Conservation (phyloP, 1,140 invertebrate species). For the Eurosta solidaginis region DNA sequence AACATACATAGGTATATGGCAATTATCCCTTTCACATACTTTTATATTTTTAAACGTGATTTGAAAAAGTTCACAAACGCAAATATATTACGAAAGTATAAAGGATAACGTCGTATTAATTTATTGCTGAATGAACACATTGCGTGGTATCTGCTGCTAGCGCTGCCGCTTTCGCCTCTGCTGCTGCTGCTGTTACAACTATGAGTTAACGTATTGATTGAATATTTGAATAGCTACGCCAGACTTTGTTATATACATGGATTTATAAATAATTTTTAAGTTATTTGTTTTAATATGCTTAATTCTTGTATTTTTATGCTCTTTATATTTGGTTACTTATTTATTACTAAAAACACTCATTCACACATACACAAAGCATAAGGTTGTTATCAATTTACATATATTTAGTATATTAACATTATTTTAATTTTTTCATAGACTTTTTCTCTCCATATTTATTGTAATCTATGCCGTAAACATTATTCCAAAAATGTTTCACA, state of each 20-base stretch:
- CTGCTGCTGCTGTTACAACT: background rate
- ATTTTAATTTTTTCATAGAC: too few relatives aligned
- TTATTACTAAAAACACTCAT: too few relatives aligned
- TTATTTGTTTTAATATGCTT: too few relatives aligned
- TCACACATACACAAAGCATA: too few relatives aligned
- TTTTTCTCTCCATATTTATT: too few relatives aligned
- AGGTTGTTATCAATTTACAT: too few relatives aligned
- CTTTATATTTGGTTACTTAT: too few relatives aligned
- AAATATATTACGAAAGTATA: slow-evolving; percentile 57
- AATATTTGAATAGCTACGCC: background rate
- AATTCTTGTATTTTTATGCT: too few relatives aligned
- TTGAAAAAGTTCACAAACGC: slow-evolving; percentile 57
- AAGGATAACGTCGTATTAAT: slow-evolving; percentile 49
- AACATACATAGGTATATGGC: too few relatives aligned
- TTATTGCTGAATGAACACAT: slow-evolving; percentile 54
- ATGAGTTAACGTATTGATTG: background rate
- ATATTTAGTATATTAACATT: too few relatives aligned
- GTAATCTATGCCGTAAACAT: background rate
- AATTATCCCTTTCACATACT: background rate
- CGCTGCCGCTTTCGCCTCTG: background rate
- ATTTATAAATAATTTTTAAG: slow-evolving; percentile 13
- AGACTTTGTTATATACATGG: background rate
- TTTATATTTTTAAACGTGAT: slow-evolving; percentile 52
- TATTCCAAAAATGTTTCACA: background rate
- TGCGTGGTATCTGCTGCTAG: slow-evolving; percentile 36